phyloP scores from a whole-genome alignment of 1,140 invertebrate species.

The Druon quercuslanigerum region DNA sequence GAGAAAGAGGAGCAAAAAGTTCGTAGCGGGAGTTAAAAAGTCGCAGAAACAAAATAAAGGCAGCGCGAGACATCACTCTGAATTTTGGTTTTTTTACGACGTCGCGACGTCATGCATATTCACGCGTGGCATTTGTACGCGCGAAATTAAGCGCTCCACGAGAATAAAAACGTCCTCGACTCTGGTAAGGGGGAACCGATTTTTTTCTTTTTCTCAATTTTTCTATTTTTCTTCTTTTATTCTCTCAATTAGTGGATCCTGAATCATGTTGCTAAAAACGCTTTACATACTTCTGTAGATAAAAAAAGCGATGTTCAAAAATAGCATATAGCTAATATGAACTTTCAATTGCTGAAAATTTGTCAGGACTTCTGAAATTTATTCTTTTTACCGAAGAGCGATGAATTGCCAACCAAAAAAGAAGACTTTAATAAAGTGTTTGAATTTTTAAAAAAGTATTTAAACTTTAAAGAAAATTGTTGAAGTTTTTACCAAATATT shows the following conservation, averaged over 20 bases:
- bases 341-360: no score
- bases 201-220: not conserved
- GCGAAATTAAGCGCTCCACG: conserved; percentile 54
- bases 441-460: no score
- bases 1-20: not conserved
- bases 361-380: no score
- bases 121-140: conserved; percentile 57
- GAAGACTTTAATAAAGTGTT: no score
- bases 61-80: conserved; percentile 41
- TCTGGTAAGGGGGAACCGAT: conserved; percentile 3
- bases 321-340: no score
- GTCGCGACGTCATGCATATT: conserved; percentile 56
- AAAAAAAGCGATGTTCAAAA: no score
- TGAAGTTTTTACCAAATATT: no score
- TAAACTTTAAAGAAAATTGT: no score
- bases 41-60: conserved; percentile 56
- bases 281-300: no score
- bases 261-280: not conserved
- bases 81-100: conserved; percentile 17
- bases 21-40: conserved; percentile 41
- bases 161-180: conserved; percentile 52
- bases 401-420: no score
- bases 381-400: no score
- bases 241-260: not conserved
- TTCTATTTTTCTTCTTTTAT: not conserved